A percentile compares a stretch with the other conserved stretches of the same genome.
Evolutionary conservation across 1,140 invertebrate genomes (phyloP).

Genomic region (Xylocopa sonorina): DNA sequence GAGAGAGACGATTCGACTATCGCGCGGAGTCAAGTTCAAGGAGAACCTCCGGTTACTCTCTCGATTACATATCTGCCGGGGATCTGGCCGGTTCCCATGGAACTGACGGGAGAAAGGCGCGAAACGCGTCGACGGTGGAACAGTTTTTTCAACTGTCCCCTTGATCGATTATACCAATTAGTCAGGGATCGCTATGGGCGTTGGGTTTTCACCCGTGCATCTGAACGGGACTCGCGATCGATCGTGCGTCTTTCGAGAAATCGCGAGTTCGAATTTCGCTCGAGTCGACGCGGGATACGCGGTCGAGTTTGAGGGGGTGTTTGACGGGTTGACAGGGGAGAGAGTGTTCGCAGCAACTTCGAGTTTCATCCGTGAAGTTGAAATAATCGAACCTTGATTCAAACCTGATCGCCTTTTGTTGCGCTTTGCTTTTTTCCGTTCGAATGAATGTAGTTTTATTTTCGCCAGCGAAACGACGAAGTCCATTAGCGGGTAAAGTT

Average conservation of each 20-base stretch:
- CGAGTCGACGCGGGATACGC: too few relatives aligned
- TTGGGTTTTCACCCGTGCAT: not conserved
- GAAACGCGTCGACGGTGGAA: not conserved
- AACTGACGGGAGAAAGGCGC: slow-evolving; percentile 32
- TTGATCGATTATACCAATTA: not conserved
- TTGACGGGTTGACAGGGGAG: not conserved
- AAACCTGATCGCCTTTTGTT: too few relatives aligned
- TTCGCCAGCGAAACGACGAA: too few relatives aligned
- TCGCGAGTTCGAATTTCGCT: not conserved
- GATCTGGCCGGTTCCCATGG: slow-evolving; percentile 20
- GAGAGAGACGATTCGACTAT: not conserved
- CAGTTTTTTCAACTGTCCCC: not conserved
- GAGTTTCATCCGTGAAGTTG: not conserved
- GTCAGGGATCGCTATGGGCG: not conserved
- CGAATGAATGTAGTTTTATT: too few relatives aligned
- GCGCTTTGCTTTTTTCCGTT: too few relatives aligned
- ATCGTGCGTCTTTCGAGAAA: too few relatives aligned
- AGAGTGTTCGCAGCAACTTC: too few relatives aligned
- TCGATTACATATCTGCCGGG: slow-evolving; percentile 11
- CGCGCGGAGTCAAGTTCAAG: slow-evolving; percentile 52
- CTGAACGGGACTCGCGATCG: too few relatives aligned
- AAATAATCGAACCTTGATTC: not conserved
- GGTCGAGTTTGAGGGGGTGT: not conserved
- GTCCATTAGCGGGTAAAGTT: too few relatives aligned
- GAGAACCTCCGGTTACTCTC: slow-evolving; percentile 35